These are phyloP conservation scores for Conus betulinus DNA, from an alignment of 1,140 invertebrate genomes.

Conservation along the genomic window DNA sequence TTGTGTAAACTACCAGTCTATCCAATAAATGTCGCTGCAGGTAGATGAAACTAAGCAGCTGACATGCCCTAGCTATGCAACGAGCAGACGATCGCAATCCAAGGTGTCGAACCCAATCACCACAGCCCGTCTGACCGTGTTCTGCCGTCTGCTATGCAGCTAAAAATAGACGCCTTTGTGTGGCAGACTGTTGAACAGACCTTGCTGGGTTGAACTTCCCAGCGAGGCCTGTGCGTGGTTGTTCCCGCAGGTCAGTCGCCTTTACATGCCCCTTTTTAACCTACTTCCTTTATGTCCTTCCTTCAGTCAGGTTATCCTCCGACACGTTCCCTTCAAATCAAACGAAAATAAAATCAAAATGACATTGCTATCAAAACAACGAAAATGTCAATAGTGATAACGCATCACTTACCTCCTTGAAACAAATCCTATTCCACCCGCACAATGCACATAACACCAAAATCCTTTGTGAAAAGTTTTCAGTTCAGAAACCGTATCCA, in stretches of 20 bases:
- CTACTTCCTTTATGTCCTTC: not conserved
- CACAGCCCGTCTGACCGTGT: not conserved
- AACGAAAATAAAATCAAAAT: not conserved
- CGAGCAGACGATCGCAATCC: not conserved
- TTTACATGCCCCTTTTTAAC: not conserved
- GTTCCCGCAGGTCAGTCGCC: conserved; percentile 11
- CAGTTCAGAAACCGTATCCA: not conserved
- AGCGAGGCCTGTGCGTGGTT: not conserved
- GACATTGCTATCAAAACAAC: not conserved
- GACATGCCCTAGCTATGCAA: no score
- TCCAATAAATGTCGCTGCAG: no score
- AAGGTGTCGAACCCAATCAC: not conserved
- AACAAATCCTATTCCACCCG: not conserved
- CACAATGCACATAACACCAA: not conserved
- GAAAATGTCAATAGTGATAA: not conserved
- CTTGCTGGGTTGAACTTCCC: not conserved
- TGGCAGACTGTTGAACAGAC: conserved; percentile 17
- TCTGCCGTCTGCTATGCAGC: conserved; percentile 20
- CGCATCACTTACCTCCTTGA: not conserved
- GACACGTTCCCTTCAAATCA: not conserved
- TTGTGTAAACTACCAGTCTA: no score
- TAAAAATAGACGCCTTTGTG: conserved; percentile 28
- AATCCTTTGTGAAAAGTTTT: not conserved
- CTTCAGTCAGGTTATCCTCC: not conserved
- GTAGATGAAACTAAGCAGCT: no score